These are phyloP conservation scores for Nebria brevicollis DNA, from an alignment of 2,888 invertebrate genomes.

Conservation along the genomic window DNA sequence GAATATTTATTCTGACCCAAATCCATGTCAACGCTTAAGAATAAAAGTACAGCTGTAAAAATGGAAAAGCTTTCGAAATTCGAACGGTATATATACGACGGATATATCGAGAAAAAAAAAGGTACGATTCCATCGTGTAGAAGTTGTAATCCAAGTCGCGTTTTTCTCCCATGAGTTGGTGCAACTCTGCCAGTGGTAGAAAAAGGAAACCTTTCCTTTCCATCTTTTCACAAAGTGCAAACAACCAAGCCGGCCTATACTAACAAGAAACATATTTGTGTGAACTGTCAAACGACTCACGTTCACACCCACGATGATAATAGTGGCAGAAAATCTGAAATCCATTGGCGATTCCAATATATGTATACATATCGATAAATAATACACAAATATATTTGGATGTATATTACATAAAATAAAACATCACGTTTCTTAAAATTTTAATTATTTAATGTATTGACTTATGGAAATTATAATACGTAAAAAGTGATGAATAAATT, in stretches of 20 bases:
- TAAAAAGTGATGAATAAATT: too few species aligned
- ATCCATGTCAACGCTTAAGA: constrained; percentile 45
- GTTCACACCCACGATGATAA: not conserved
- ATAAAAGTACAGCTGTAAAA: constrained; percentile 46
- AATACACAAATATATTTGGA: constrained; percentile 6
- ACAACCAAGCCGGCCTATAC: constrained; percentile 23
- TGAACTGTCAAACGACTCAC: constrained; percentile 13
- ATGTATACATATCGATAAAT: not conserved
- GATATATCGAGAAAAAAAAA: constrained; percentile 22
- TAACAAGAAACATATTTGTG: constrained; percentile 12
- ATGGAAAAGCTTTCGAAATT: constrained; percentile 30
- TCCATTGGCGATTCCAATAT: not conserved
- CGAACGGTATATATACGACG: constrained; percentile 31
- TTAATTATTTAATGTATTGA: too few species aligned
- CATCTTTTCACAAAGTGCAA: not conserved
- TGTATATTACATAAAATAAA: too few species aligned
- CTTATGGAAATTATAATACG: too few species aligned
- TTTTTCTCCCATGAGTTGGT: constrained; percentile 14
- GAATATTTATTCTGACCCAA: constrained; percentile 43
- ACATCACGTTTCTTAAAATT: too few species aligned
- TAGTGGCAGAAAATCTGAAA: not conserved
- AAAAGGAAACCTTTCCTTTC: constrained; percentile 7
- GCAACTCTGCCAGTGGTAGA: not conserved
- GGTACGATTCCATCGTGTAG: constrained; percentile 9
- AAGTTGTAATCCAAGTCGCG: constrained; percentile 41